Conservation (phyloP, 2,113 vertebrate genomes). For the Vulpes vulpes region DNA sequence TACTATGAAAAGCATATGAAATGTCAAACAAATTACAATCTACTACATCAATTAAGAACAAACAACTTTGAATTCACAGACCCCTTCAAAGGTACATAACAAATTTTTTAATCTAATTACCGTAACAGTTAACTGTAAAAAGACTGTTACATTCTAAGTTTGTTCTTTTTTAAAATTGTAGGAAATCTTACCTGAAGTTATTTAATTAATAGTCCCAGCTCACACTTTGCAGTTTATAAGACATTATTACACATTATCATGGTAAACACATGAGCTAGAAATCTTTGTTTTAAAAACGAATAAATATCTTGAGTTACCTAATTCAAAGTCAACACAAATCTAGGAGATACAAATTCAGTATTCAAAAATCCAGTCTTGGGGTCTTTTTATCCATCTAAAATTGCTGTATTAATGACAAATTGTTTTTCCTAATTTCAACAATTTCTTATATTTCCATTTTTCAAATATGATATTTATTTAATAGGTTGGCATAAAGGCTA, state of each 20-base stretch:
- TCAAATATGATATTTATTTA: constrained; percentile 24
- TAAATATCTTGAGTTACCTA: not conserved
- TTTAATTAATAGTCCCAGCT: not conserved
- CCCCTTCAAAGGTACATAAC: not conserved
- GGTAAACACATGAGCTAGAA: not conserved
- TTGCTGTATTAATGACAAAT: not conserved
- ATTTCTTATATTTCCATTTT: not conserved
- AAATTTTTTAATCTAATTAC: constrained; percentile 15
- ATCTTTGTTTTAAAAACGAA: not conserved
- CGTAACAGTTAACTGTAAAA: constrained; percentile 24
- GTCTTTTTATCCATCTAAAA: not conserved
- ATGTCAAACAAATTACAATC: not conserved
- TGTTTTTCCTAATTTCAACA: constrained; percentile 11
- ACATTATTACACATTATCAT: not conserved
- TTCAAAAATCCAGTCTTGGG: not conserved
- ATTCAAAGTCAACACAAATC: constrained; percentile 15
- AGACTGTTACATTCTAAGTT: not conserved
- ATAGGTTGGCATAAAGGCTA: not conserved
- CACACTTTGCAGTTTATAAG: not conserved
- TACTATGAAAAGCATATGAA: constrained; percentile 36
- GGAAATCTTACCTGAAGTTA: constrained; percentile 32
- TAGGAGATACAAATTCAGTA: not conserved
- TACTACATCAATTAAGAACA: constrained; percentile 24
- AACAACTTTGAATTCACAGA: not conserved
- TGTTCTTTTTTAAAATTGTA: constrained; percentile 10